Evolutionary conservation across 1,140 invertebrate genomes (phyloP).

Genomic region (Papilio helenus): DNA sequence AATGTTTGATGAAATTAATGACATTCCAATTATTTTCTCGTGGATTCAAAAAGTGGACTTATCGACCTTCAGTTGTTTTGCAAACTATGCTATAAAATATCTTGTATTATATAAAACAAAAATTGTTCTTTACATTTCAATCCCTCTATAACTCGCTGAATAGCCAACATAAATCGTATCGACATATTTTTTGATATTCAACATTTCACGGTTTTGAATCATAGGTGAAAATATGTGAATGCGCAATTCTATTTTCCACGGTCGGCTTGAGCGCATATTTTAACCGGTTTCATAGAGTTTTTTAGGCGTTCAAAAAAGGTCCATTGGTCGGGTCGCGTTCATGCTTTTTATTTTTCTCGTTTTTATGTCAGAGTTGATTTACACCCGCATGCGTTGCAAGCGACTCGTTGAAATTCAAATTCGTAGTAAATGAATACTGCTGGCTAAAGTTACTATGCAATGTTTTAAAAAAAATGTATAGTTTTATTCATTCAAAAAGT

Average conservation of each 20-base stretch:
- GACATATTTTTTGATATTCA: conserved; percentile 17
- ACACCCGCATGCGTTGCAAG: conserved; percentile 23
- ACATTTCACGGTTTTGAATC: not conserved
- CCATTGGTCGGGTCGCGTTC: conserved; percentile 24
- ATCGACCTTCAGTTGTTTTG: no score
- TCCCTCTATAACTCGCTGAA: not conserved
- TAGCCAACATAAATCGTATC: not conserved
- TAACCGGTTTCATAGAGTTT: conserved; percentile 19
- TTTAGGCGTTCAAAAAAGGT: conserved; percentile 23
- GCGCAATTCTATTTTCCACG: conserved; percentile 10
- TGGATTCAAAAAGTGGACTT: not conserved
- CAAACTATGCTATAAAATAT: not conserved
- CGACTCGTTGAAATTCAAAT: conserved; percentile 33
- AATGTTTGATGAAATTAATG: not conserved
- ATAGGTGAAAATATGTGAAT: conserved; percentile 16
- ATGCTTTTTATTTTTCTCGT: conserved; percentile 27
- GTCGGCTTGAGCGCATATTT: not conserved
- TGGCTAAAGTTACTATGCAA: conserved; percentile 7
- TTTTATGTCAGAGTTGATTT: conserved; percentile 35
- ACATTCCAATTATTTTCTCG: not conserved
- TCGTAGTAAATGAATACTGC: conserved; percentile 24
- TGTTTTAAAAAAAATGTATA: not conserved
- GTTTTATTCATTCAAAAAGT: not conserved
- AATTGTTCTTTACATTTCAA: not conserved
- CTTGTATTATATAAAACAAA: not conserved